Percentiles rank a stretch among this genome's conserved stretches.
Conservation (phyloP, 2,797 vertebrate species). For the Microcaecilia unicolor region DNA sequence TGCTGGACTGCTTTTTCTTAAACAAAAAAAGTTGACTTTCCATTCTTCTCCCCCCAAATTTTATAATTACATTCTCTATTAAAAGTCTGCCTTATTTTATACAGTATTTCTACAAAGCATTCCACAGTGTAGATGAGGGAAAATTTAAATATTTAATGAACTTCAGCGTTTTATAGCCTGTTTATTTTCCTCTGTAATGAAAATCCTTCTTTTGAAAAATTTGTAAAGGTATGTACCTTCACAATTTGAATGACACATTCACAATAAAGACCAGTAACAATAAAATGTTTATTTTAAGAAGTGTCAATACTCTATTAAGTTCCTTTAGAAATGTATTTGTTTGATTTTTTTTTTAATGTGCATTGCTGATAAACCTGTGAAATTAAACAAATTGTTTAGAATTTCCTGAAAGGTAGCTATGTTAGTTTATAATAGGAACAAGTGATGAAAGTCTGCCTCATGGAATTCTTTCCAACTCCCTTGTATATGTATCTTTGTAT, state of each 20-base stretch:
- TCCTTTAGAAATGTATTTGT: conserved; percentile 26
- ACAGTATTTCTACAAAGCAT: conserved; percentile 89
- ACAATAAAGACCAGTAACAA: conserved; percentile 38
- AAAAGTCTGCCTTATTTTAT: conserved; percentile 94
- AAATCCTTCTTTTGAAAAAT: conserved; percentile 62
- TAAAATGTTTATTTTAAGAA: conserved; percentile 52
- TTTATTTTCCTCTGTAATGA: conserved; percentile 78
- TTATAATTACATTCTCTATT: conserved; percentile 78
- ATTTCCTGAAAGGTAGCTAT: neutral
- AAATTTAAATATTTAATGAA: conserved; percentile 70
- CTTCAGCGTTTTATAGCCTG: conserved; percentile 81
- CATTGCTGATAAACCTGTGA: conserved; percentile 6
- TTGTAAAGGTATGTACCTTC: conserved; percentile 60
- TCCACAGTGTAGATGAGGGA: conserved; percentile 65
- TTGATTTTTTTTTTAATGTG: too few species aligned
- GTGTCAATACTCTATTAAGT: conserved; percentile 27
- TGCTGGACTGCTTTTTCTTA: conserved; percentile 1
- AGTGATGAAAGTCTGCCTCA: too few species aligned
- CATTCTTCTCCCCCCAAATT: conserved; percentile 57
- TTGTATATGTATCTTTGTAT: too few species aligned
- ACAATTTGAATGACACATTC: conserved; percentile 44
- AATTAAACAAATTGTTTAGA: conserved; percentile 27
- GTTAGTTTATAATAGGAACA: too few species aligned
- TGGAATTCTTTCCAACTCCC: too few species aligned
- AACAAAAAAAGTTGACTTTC: conserved; percentile 56